Evolutionary conservation across 64 coral and sea anemone species (phyloP).

Genomic region (Pocillopora verrucosa): DNA sequence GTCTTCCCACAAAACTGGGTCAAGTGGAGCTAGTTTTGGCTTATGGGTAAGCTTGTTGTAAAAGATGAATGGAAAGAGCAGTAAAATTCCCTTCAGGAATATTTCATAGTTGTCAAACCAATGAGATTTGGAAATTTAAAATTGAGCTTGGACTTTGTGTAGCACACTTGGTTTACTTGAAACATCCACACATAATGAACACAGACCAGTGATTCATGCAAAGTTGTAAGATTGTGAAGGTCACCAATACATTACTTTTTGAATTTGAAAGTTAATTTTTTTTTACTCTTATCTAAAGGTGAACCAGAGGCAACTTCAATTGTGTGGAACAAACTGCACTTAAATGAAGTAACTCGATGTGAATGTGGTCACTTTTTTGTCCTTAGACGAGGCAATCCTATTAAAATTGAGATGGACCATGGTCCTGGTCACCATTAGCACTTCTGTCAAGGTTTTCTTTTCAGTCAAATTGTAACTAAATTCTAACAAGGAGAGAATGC

Average conservation of each 20-base stretch:
- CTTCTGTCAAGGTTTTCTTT: not conserved
- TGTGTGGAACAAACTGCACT: conserved; percentile 84
- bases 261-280: not conserved
- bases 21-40: too few species aligned
- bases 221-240: not conserved
- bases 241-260: not conserved
- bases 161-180: not conserved
- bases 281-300: conserved; percentile 31
- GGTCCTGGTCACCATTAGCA: not conserved
- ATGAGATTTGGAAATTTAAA: too few species aligned
- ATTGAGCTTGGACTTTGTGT: too few species aligned
- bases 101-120: too few species aligned
- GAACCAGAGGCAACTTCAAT: conserved; percentile 89
- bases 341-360: conserved; percentile 69
- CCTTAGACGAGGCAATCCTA: conserved; percentile 61
- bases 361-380: conserved; percentile 82
- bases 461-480: not conserved
- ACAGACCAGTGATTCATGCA: too few species aligned
- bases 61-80: too few species aligned
- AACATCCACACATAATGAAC: not conserved
- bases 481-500: not conserved
- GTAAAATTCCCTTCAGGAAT: too few species aligned
- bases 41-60: too few species aligned
- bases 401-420: conserved; percentile 50
- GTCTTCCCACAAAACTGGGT: too few species aligned